Base-by-base conservation (phyloP, 2,888 invertebrate genomes). In the Drosophila flavopinicola region DNA sequence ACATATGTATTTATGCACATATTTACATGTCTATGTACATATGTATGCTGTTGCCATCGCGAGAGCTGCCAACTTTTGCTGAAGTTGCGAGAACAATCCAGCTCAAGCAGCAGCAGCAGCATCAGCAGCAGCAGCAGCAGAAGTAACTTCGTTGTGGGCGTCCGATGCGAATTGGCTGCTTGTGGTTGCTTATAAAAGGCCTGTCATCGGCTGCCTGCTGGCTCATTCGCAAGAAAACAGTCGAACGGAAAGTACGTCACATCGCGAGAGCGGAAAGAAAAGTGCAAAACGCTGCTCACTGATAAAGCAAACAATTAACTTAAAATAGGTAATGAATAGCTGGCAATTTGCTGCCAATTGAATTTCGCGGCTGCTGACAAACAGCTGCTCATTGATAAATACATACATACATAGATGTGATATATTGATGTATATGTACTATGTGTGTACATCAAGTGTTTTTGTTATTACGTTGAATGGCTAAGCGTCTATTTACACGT, bases 41-140 rank as follows among this genome's bases (percentile, higher is more conserved):
- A 3, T 25, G 35, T 27, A 45, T 37, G 13, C 24, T 33, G 27
- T 13, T 23, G 23, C 2, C n/a, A 17, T 11, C 29, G 15, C 10
- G 23, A 48, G 68, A 32, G 39, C 39, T 15, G 45, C 45, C 45
- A 45, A 32, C 52, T 24, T 45, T 15, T 13, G 33, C 13, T 30
- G 69, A 72, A 66, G 49, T 47, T 72, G 32, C 72, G 56, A 76
- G 76, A 73, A 73, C 35, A 47, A 48, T 72, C 76, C 29, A 53
- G 44, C n/a, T n/a, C n/a, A n/a, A 20, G 20, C 20, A 20, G 20
- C 20, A 20, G 20, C 20, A 20, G 20, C 20, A 20, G 49, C n/a
- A n/a, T n/a, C n/a, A n/a, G 20, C 20, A 20, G 20, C 20, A 20
- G 20, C 20, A 20, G 20, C 20, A 20, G 20, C 20, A 20, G 49